Conservation (phyloP, 2,888 invertebrate genomes). For the Meliscaeva auricollis region DNA sequence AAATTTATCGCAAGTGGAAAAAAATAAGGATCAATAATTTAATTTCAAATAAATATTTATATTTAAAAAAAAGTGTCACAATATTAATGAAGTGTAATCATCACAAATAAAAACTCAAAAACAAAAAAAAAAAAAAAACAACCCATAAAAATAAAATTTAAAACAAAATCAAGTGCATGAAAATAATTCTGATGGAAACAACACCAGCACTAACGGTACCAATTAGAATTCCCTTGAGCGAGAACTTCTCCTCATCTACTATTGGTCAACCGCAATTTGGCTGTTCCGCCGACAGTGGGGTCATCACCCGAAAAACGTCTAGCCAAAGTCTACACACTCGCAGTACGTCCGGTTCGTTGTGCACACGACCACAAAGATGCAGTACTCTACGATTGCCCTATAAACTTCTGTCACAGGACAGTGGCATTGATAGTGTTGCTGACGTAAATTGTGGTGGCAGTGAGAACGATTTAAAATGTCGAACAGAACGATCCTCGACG, state of each 20-base stretch:
- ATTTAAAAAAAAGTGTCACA: not conserved
- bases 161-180: constrained; percentile 61
- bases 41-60: not conserved
- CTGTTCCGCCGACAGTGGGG: constrained; percentile 82
- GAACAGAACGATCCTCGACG: constrained; percentile 61
- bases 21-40: constrained; percentile 25
- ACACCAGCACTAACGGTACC: constrained; percentile 79
- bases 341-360: constrained; percentile 81
- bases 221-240: constrained; percentile 81
- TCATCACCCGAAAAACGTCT: constrained; percentile 67
- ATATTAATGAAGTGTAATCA: not conserved
- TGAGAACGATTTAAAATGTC: constrained; percentile 69
- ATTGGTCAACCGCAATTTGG: constrained; percentile 80
- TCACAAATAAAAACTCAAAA: not conserved
- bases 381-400: constrained; percentile 77
- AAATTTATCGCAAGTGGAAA: constrained; percentile 52
- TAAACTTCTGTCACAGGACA: constrained; percentile 82
- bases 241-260: constrained; percentile 80
- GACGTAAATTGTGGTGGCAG: constrained; percentile 63
- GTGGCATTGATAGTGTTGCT: constrained; percentile 82
- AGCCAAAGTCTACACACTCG: constrained; percentile 78
- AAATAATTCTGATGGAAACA: constrained; percentile 75
- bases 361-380: constrained; percentile 77
- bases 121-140: not conserved
- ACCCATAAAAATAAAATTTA: constrained; percentile 11